Evolutionary conservation across 2,888 invertebrate species (phyloP).

Genomic region (Linnaemya tessellans): DNA sequence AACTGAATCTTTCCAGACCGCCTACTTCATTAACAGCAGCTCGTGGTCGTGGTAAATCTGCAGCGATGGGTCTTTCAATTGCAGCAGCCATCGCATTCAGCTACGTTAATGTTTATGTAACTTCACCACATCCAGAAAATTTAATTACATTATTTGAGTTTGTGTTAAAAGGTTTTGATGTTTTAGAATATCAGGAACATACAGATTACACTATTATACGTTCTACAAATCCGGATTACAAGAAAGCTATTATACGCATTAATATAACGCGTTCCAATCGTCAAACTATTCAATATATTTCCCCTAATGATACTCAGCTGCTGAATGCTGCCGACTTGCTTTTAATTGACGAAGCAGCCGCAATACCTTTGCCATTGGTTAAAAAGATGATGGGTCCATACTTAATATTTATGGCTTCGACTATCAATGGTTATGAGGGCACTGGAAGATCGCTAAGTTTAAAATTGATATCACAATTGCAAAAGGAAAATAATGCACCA

Average conservation of each 20-base stretch:
- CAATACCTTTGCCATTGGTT: slow-evolving; percentile 97
- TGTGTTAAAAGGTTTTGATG: slow-evolving; percentile 96
- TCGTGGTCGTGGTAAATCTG: slow-evolving; percentile 98
- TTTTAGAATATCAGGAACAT: slow-evolving; percentile 96
- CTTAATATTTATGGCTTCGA: slow-evolving; percentile 97
- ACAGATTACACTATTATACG: slow-evolving; percentile 96
- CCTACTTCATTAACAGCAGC: slow-evolving; percentile 98
- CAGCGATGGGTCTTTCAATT: slow-evolving; percentile 96
- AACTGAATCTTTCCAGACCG: slow-evolving; percentile 84
- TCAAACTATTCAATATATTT: slow-evolving; percentile 98
- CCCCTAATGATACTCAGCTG: slow-evolving; percentile 94
- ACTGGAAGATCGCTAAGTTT: slow-evolving; percentile 97
- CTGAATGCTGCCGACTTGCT: slow-evolving; percentile 96
- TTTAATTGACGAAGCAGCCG: slow-evolving; percentile 99
- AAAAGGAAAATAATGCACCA: slow-evolving; percentile 86
- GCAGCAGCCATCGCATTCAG: slow-evolving; percentile 92
- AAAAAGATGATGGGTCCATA: slow-evolving; percentile 95
- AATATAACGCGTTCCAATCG: slow-evolving; percentile 95
- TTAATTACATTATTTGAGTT: slow-evolving; percentile 98
- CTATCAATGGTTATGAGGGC: slow-evolving; percentile 99
- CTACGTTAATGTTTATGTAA: slow-evolving; percentile 95
- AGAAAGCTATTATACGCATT: slow-evolving; percentile 96
- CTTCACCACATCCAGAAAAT: slow-evolving; percentile 99
- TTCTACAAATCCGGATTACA: slow-evolving; percentile 97
- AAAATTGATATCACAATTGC: slow-evolving; percentile 95